Base-by-base conservation (phyloP, 2,888 invertebrate genomes). In the Tinea trinotella region DNA sequence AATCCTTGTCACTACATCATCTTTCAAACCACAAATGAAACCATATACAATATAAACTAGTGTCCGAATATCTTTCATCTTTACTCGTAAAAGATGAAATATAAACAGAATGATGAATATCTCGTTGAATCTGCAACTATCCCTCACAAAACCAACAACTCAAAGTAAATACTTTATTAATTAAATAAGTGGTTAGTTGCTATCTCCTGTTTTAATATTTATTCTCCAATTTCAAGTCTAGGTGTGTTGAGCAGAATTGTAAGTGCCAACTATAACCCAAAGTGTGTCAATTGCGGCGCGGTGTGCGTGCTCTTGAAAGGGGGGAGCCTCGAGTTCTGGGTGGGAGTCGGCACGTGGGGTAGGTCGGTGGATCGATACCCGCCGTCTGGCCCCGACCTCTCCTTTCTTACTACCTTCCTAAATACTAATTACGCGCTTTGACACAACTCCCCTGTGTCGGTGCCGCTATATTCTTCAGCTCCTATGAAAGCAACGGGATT, bases 351-450 rank as follows among this genome's bases (percentile, higher is more conserved):
- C 72, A 73, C 82, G 80, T 83, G 79, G 84, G 83, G 75, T 82
- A 88, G 89, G 88, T 87, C 87, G 63, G 64, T 76, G 87, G 88
- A 88, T 89, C 89, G 89, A 89, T 89, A 89, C 86, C 83, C 87
- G 87, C 86, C 88, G 89, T 89, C 88, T 89, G 88, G 88, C 83
- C 82, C 80, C 76, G 83, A 82, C 83, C 84, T 83, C 83, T 74
- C 82, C 78, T 82, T 84, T 83, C 84, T 84, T 85, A 83, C 84
- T 83, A 84, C 84, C 84, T 85, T 84, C 84, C 85, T 85, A 85
- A 85, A 85, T 85, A 85, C 85, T 85, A 85, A 85, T 85, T 85
- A 85, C 84, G 82, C 79, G 83, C 85, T 84, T 84, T 85, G 84
- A 85, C 84, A 85, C 80, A 78, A 15, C 40, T 40, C 40, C 15